phyloP scores from a whole-genome alignment of 2,113 vertebrate species.

The Cinclus cinclus region DNA sequence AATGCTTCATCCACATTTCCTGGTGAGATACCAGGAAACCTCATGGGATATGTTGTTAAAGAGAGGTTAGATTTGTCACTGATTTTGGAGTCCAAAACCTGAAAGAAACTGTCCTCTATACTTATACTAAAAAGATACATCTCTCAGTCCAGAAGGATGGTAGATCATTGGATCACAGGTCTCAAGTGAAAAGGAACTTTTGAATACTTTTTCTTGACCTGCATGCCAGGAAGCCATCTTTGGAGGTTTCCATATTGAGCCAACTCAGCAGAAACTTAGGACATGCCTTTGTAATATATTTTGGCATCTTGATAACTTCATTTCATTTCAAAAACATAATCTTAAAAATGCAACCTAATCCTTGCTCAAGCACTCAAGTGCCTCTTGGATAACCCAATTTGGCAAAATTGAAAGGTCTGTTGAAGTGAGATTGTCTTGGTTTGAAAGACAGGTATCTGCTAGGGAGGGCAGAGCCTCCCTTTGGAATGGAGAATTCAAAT shows the following conservation, averaged over 20 bases:
- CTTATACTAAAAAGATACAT: neutral
- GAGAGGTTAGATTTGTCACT: neutral
- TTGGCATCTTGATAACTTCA: neutral
- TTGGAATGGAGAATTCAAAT: no score
- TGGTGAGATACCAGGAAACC: neutral
- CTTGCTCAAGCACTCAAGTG: neutral
- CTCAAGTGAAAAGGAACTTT: neutral
- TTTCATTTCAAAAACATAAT: neutral
- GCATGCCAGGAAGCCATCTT: neutral
- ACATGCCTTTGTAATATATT: neutral
- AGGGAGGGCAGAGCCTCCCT: no score
- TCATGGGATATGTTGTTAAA: neutral
- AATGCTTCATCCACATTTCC: neutral
- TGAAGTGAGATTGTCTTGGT: neutral
- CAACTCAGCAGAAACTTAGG: neutral
- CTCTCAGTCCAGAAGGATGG: neutral
- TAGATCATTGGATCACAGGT: neutral
- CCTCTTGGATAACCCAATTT: neutral
- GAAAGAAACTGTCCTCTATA: neutral
- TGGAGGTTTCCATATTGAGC: neutral
- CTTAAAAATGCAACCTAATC: neutral
- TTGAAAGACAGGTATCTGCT: no score
- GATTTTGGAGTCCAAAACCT: neutral
- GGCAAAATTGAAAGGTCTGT: neutral
- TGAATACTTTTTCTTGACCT: neutral